These are phyloP conservation scores for Alloplasta piceator DNA, from an alignment of 2,888 invertebrate species.

Conservation along the genomic window DNA sequence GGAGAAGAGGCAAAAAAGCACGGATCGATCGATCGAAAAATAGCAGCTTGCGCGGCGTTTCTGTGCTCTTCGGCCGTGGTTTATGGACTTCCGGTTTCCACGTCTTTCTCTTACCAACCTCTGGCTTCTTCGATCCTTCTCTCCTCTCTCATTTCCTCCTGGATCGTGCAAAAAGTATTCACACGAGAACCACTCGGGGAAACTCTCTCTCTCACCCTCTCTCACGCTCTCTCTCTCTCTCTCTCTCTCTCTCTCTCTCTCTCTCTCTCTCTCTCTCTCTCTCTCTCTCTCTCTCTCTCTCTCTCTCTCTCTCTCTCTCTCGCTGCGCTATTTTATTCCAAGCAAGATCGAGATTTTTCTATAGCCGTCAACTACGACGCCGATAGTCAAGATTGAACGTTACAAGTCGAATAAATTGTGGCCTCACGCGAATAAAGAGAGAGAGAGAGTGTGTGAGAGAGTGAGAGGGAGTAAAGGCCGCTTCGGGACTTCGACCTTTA, in stretches of 20 bases:
- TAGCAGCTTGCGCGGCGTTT: conserved; percentile 41
- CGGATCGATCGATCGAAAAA: conserved; percentile 47
- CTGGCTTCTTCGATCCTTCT: not conserved
- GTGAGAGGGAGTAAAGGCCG: not conserved
- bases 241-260: conserved; percentile 22
- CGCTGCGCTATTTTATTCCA: conserved; percentile 45
- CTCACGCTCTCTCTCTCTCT: conserved; percentile 13
- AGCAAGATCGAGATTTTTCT: conserved; percentile 53
- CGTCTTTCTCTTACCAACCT: conserved; percentile 3
- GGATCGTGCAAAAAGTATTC: not conserved
- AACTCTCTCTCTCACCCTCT: not conserved
- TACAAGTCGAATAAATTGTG: conserved; percentile 61
- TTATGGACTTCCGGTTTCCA: conserved; percentile 32
- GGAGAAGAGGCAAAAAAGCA: conserved; percentile 3
- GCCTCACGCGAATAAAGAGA: conserved; percentile 46
- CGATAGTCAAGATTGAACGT: conserved; percentile 62
- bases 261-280: conserved; percentile 40
- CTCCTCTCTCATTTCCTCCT: conserved; percentile 12
- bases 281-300: conserved; percentile 22
- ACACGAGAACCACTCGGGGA: too few relatives aligned
- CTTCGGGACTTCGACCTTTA: conserved; percentile 53
- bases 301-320: conserved; percentile 33
- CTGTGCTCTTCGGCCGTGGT: conserved; percentile 60
- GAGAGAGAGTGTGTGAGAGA: conserved; percentile 13
- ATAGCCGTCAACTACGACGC: conserved; percentile 45